Evolutionary conservation across 2,888 invertebrate genomes (phyloP), one percentile per base, ranked within the genome.

Genomic region (Silvanus unidentatus): DNA sequence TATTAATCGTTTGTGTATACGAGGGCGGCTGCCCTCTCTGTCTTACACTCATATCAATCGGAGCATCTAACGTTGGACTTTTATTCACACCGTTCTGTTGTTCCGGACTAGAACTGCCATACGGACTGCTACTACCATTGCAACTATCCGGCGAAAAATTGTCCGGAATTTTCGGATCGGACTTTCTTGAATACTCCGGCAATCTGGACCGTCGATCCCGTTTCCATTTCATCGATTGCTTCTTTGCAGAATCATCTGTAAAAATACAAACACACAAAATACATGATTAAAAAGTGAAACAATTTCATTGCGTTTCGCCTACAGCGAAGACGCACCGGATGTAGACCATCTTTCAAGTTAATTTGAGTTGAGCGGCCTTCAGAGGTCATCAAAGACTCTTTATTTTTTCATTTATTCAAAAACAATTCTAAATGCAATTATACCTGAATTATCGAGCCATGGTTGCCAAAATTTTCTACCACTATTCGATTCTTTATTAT

Each of bases 141-240:
- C 37, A 39, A 12, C 35, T 39, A 36, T 43, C 63, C 22, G 56
- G 57, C 14, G 60, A 61, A 36, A 63, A 63, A 5, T 59, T 65
- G 52, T 69, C 69, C 40, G 70, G 62, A 48, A 69, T 56, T 57
- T 70, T 71, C 13, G 69, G 68, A 48, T 71, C 71, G 5, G 69
- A 69, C 51, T 69, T 72, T 42, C 72, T 60, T 13, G 69, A 63
- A 50, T 73, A 73, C 51, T 72, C 73, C 8, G 72, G 68, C 12
- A 66, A 62, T n/a, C 70, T 66, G 42, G 73, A 69, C 15, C 84
- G 76, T 30, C 85, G 76, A 53, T 86, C 85, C 40, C 84, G 76
- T 49, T 84, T 78, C 85, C 85, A 85, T 71, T 84, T 84, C 42
- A 82, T 78, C 5, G 84, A 83, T 58, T 84, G 83, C 67, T 82